These are phyloP conservation scores for Alces alces DNA, from an alignment of 2,113 vertebrate genomes.

Conservation along the genomic window DNA sequence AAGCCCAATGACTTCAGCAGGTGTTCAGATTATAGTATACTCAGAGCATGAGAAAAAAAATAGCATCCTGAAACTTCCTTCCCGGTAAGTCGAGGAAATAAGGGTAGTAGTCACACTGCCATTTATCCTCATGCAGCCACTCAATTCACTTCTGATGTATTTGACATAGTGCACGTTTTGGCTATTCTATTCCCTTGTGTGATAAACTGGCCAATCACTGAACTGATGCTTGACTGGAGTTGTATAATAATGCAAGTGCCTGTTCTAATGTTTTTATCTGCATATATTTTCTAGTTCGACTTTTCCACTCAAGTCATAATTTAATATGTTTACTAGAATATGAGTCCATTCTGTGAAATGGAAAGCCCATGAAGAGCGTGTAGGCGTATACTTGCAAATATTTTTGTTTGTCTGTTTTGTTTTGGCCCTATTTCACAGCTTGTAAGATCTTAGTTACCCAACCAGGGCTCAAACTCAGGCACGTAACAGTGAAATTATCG, in stretches of 20 bases:
- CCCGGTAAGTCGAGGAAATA: neutral
- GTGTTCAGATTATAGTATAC: neutral
- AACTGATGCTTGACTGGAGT: neutral
- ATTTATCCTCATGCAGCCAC: neutral
- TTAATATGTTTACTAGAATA: conserved; percentile 37
- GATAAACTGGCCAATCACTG: neutral
- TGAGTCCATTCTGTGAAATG: conserved; percentile 30
- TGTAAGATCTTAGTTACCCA: neutral
- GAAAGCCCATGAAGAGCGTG: conserved; percentile 36
- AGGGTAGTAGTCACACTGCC: neutral
- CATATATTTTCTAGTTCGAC: neutral
- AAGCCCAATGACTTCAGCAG: neutral
- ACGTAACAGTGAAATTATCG: neutral
- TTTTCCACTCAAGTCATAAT: neutral
- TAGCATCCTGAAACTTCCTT: neutral
- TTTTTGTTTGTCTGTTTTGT: neutral
- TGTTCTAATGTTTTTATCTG: neutral
- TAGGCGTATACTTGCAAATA: neutral
- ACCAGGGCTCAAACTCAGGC: neutral
- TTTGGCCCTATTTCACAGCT: fast-evolving
- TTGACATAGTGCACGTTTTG: neutral
- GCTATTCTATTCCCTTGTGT: neutral
- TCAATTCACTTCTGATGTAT: neutral
- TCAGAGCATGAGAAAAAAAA: neutral
- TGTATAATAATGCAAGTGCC: neutral